Conservation (phyloP, 2,888 invertebrate species). For the Stenodera caucasica region DNA sequence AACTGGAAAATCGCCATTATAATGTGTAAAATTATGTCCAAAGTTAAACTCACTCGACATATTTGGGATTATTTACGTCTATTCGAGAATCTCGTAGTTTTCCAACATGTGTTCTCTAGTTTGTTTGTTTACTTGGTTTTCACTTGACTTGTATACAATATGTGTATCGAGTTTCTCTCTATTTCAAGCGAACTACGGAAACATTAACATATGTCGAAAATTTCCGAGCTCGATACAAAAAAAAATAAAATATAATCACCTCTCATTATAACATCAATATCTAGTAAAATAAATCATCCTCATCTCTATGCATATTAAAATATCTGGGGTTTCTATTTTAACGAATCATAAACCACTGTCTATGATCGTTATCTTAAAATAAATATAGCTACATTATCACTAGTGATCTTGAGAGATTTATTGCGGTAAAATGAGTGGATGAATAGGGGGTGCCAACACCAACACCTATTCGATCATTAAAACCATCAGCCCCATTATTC, state of each 20-base stretch:
- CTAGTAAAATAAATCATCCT: background rate
- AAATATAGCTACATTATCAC: constrained; percentile 11
- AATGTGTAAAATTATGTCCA: too few relatives aligned
- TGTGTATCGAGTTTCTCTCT: constrained; percentile 2
- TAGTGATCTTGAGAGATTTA: constrained; percentile 9
- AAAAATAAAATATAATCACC: too few relatives aligned
- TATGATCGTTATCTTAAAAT: constrained; percentile 8
- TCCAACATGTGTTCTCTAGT: constrained; percentile 2
- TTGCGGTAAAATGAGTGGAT: constrained; percentile 2
- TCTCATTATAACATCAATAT: background rate
- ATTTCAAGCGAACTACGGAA: background rate
- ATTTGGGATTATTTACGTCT: background rate
- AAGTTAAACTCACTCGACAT: background rate
- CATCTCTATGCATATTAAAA: constrained; percentile 1
- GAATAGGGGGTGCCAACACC: background rate
- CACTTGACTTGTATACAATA: constrained; percentile 1
- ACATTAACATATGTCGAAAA: background rate
- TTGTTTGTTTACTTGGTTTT: constrained; percentile 1
- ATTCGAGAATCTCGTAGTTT: background rate
- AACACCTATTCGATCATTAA: background rate
- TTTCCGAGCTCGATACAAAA: too few relatives aligned
- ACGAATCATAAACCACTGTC: constrained; percentile 6
- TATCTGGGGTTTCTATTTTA: constrained; percentile 1
- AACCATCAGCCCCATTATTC: constrained; percentile 4
- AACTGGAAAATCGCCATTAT: background rate